These are phyloP conservation scores for Clamator glandarius DNA, from an alignment of 2,797 vertebrate species.

Conservation along the genomic window DNA sequence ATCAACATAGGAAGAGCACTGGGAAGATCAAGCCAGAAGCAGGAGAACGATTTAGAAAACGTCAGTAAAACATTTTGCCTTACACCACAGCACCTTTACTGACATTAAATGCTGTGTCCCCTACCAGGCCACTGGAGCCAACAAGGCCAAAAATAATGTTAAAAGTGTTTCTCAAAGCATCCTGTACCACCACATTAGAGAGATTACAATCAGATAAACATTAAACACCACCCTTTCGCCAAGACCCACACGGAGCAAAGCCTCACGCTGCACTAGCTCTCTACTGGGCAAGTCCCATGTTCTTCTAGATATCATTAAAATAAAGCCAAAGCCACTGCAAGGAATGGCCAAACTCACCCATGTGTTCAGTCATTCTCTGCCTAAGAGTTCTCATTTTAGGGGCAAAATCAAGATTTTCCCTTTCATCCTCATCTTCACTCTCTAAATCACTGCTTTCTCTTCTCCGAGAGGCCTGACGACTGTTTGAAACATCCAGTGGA, in stretches of 20 bases:
- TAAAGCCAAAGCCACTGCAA: neutral
- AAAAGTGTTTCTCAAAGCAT: neutral
- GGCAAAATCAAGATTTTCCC: slow-evolving; percentile 84
- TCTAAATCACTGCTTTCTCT: slow-evolving; percentile 73
- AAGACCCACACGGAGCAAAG: neutral
- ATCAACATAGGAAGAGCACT: neutral
- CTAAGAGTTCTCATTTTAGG: slow-evolving; percentile 83
- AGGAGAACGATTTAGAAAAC: neutral
- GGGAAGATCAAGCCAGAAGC: neutral
- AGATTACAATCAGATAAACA: neutral
- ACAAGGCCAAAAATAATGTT: neutral
- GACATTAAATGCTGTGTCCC: neutral
- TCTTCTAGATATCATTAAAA: neutral
- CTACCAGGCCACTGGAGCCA: neutral
- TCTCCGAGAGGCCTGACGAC: slow-evolving; percentile 2
- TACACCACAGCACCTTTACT: neutral
- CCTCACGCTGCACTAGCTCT: neutral
- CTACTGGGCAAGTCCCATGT: neutral
- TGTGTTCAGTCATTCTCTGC: slow-evolving; percentile 86
- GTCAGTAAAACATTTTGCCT: neutral
- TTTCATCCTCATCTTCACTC: slow-evolving; percentile 83
- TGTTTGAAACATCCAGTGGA: slow-evolving; percentile 73
- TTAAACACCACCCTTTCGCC: neutral
- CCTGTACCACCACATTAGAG: neutral
- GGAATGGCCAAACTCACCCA: slow-evolving; percentile 75